These are phyloP conservation scores for Drosophila oshimai DNA, from an alignment of 1,140 invertebrate species.

Conservation along the genomic window DNA sequence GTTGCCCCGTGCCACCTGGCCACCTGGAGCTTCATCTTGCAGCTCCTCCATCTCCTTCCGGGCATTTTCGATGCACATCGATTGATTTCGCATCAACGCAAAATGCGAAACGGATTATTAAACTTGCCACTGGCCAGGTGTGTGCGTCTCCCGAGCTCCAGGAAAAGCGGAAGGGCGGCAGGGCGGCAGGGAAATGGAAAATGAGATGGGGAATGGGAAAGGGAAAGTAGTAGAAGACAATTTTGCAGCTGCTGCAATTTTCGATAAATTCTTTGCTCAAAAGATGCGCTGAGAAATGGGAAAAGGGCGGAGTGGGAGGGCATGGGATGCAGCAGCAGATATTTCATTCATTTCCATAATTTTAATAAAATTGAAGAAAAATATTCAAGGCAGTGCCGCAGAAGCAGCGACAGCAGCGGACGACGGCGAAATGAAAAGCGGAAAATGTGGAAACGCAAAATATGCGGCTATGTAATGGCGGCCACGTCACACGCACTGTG, in stretches of 20 bases:
- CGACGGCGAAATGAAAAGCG: slow-evolving; percentile 46
- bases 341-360: slow-evolving; percentile 81
- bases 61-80: slow-evolving; percentile 64
- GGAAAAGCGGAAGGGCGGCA: neutral
- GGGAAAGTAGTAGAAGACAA: slow-evolving; percentile 38
- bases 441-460: slow-evolving; percentile 62
- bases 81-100: slow-evolving; percentile 73
- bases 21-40: slow-evolving; percentile 3
- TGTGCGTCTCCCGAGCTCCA: slow-evolving; percentile 30
- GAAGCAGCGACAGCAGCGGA: slow-evolving; percentile 11
- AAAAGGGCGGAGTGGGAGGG: neutral
- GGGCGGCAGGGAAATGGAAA: neutral
- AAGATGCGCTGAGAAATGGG: slow-evolving; percentile 41
- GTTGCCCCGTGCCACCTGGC: too few relatives aligned
- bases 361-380: slow-evolving; percentile 82
- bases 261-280: slow-evolving; percentile 69
- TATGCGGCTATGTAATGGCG: slow-evolving; percentile 48
- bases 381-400: slow-evolving; percentile 68
- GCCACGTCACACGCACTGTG: slow-evolving; percentile 17
- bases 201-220: slow-evolving; percentile 3
- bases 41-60: slow-evolving; percentile 35
- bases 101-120: slow-evolving; percentile 71
- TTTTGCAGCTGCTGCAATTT: slow-evolving; percentile 71
- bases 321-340: slow-evolving; percentile 36
- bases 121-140: slow-evolving; percentile 53